Base-by-base conservation (phyloP, 2,113 vertebrate species). In the Astur gentilis region DNA sequence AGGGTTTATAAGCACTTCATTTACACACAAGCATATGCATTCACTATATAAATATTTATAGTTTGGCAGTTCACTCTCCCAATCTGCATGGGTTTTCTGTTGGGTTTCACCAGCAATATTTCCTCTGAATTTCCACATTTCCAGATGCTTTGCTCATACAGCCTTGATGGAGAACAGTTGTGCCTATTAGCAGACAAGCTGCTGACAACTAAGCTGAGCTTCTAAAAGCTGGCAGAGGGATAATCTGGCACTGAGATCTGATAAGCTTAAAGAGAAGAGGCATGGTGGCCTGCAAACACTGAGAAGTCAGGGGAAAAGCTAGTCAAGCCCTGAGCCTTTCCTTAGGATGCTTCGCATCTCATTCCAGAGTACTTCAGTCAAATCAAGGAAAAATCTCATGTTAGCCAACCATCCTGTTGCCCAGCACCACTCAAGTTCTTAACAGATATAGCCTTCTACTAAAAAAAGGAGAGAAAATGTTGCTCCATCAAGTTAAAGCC, bases 121-220 rank as follows among this genome's bases (percentile, higher is more conserved):
- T 90, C 77, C 93, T 81, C 79, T 16, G 16, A 86, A 78, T 87
- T 83, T 85, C 60, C 92, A 64, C 90, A 26, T 45, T 91, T 97
- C 87, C 94, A 96, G 94, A 85, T 86, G 87, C 89, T 97, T 86
- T 82, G 42, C 54, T 90, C 83, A 25, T 17, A 34, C 58, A 79
- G 87, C 65, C 57, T 49, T 89, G 93, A 94, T 82, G 82, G 71
- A 80, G 89, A 96, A 95, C 95, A 95, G 88, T 93, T 92, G 93
- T 93, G 87, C 72, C 91, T 91, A 88, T 91, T 87, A 93, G 77
- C 76, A 95, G 97, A 97, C 80, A 96, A 97, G 95, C 93, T 95
- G 93, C 89, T 94, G 94, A 97, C 95, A 97, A 93, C 66, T 72
- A 64, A 91, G 9, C 23, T 0, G 4, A 93, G 83, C 90, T 96